Percentiles rank a stretch among this genome's conserved stretches.
Evolutionary conservation across 1,140 invertebrate genomes (phyloP).

Genomic region (Drosophila watanabei): DNA sequence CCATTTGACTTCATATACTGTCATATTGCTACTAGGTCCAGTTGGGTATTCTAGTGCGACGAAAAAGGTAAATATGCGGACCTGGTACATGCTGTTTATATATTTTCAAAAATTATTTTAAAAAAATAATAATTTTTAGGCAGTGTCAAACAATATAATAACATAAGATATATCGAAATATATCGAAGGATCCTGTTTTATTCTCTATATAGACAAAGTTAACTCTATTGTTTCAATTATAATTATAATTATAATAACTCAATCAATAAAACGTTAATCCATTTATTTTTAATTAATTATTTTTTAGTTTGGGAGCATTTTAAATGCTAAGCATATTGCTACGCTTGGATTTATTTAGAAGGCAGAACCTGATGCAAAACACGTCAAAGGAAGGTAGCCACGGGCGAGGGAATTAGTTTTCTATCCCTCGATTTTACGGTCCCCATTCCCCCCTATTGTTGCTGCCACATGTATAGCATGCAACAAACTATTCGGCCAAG

Average conservation of each 20-base stretch:
- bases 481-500: conserved; percentile 53
- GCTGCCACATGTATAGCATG: conserved; percentile 57
- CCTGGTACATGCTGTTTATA: too few relatives aligned
- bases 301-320: too few relatives aligned
- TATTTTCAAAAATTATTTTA: too few relatives aligned
- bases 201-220: background rate
- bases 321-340: background rate
- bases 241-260: background rate
- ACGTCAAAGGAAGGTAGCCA: conserved; percentile 11
- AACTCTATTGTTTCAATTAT: background rate
- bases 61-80: background rate
- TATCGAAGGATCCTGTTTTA: background rate
- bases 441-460: conserved; percentile 9
- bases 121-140: too few relatives aligned
- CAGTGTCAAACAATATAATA: too few relatives aligned
- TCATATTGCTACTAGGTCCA: background rate
- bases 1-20: background rate
- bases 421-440: conserved; percentile 4
- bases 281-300: too few relatives aligned
- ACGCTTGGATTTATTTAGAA: conserved; percentile 17
- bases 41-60: background rate
- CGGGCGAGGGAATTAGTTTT: conserved; percentile 45
- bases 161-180: background rate
- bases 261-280: background rate
- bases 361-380: conserved; percentile 11